These are phyloP conservation scores for Bos javanicus DNA, from an alignment of 2,113 vertebrate species.

Conservation along the genomic window DNA sequence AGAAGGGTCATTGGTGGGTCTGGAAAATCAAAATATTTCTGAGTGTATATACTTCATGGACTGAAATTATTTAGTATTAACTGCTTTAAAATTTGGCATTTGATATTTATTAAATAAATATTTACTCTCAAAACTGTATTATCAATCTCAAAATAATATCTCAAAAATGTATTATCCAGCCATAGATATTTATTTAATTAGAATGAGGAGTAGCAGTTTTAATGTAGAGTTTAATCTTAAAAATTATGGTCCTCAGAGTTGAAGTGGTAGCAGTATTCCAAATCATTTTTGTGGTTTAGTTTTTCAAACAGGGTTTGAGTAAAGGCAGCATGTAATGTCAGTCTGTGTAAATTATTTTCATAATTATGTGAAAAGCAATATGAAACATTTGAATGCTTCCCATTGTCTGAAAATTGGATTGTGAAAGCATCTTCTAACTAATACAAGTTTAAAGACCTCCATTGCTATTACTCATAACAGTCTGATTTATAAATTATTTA, in stretches of 20 bases:
- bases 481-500: neutral
- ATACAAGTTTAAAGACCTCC: neutral
- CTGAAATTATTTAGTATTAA: neutral
- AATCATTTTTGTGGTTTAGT: neutral
- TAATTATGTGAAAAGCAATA: neutral
- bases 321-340: neutral
- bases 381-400: neutral
- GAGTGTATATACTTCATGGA: neutral
- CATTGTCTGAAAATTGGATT: neutral
- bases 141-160: neutral
- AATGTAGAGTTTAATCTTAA: slow-evolving; percentile 1
- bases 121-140: neutral
- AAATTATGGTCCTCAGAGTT: neutral
- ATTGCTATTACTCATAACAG: neutral
- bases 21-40: neutral
- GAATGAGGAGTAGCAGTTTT: neutral
- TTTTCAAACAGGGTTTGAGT: neutral
- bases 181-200: slow-evolving; percentile 2
- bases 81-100: neutral
- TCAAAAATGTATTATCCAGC: neutral
- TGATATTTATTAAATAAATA: slow-evolving; percentile 12
- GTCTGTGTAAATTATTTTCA: neutral
- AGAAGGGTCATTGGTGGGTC: neutral
- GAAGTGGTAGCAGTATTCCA: neutral
- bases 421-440: neutral